Evolutionary conservation across 2,888 invertebrate genomes (phyloP).

Genomic region (Aelia acuminata): DNA sequence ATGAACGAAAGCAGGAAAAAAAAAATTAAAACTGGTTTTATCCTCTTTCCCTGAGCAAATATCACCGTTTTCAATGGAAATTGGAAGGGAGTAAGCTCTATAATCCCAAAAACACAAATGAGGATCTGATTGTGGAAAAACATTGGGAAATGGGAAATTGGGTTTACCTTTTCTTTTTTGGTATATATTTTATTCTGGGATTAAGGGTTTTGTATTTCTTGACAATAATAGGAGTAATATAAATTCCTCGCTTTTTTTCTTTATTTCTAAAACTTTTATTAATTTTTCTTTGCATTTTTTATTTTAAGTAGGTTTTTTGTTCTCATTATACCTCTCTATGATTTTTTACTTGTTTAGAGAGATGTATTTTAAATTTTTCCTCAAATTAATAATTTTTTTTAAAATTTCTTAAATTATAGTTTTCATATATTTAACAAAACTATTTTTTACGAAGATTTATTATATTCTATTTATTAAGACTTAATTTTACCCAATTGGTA

Average conservation of each 20-base stretch:
- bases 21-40: neutral
- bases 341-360: no score
- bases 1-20: neutral
- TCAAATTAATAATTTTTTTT: no score
- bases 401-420: no score
- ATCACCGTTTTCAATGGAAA: conserved; percentile 17
- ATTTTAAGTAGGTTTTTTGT: no score
- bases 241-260: neutral
- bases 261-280: neutral
- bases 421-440: no score
- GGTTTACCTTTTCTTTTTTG: neutral
- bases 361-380: no score
- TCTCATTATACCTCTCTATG: no score
- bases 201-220: neutral
- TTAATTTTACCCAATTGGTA: no score
- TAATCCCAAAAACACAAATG: conserved; percentile 24
- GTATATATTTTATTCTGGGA: neutral
- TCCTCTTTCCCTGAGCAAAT: neutral
- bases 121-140: conserved; percentile 29
- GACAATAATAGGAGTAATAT: neutral
- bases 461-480: no score
- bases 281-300: neutral
- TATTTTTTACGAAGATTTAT: no score
- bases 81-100: neutral
- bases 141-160: neutral